phyloP scores from a whole-genome alignment of 2,797 vertebrate species.

The Enteromius viviparus region DNA sequence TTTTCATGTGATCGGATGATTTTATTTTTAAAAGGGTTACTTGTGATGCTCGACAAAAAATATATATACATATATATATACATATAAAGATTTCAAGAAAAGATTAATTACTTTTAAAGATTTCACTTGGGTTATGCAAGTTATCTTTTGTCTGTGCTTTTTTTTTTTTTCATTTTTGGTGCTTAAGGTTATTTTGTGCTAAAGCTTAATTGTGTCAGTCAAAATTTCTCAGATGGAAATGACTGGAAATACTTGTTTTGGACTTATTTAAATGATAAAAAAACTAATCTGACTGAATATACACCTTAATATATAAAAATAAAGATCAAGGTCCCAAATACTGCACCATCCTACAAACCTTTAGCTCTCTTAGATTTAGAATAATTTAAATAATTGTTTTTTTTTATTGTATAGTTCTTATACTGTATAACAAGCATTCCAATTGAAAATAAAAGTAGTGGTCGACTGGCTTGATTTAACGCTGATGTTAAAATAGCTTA shows the following conservation, averaged over 20 bases:
- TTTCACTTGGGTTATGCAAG: constrained; percentile 45
- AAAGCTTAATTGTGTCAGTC: constrained; percentile 14
- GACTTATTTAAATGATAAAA: neutral
- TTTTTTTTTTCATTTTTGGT: constrained; percentile 31
- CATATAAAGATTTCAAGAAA: constrained; percentile 42
- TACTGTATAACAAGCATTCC: neutral
- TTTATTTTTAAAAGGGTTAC: constrained; percentile 53
- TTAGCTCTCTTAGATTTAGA: neutral
- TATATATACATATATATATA: constrained; percentile 9
- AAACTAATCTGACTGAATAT: neutral
- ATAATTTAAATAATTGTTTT: neutral
- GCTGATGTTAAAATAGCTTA: neutral
- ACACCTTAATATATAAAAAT: neutral
- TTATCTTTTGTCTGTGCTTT: constrained; percentile 24
- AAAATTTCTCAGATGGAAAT: neutral
- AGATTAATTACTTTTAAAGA: constrained; percentile 28
- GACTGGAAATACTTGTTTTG: neutral
- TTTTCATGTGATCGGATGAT: constrained; percentile 62
- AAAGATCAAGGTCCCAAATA: neutral
- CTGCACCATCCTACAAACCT: neutral
- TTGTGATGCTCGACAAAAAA: constrained; percentile 20
- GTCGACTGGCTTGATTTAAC: neutral
- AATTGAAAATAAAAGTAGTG: neutral
- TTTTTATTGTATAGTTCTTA: neutral
- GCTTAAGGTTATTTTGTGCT: constrained; percentile 7